These are phyloP conservation scores for Drosophila infuscata DNA, from an alignment of 2,888 invertebrate genomes.

Conservation along the genomic window DNA sequence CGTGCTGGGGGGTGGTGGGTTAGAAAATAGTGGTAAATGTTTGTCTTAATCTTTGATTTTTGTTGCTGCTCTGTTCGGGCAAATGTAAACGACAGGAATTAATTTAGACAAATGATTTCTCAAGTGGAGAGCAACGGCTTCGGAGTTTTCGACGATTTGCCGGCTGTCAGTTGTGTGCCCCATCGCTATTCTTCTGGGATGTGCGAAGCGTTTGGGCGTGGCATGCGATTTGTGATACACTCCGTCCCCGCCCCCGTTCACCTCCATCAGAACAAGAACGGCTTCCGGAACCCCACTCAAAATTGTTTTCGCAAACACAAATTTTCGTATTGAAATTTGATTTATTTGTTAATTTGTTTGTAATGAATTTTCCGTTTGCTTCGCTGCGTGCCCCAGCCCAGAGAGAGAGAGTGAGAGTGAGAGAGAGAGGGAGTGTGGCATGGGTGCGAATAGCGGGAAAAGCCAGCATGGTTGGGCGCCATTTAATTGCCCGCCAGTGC, in stretches of 20 bases:
- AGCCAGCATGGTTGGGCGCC: constrained; percentile 34
- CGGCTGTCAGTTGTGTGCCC: constrained; percentile 73
- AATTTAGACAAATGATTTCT: constrained; percentile 86
- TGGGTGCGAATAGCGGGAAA: constrained; percentile 20
- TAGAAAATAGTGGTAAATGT: constrained; percentile 78
- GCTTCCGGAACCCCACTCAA: constrained; percentile 63
- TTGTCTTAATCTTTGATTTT: constrained; percentile 86
- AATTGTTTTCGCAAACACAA: constrained; percentile 83
- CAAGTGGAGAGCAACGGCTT: constrained; percentile 70
- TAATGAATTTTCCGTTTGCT: constrained; percentile 83
- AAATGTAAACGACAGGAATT: constrained; percentile 86
- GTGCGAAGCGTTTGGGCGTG: constrained; percentile 70
- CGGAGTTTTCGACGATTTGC: constrained; percentile 72
- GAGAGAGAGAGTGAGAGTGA: background rate
- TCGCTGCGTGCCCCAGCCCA: constrained; percentile 52
- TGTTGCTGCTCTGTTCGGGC: constrained; percentile 63
- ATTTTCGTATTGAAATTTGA: constrained; percentile 85
- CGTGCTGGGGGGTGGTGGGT: constrained; percentile 44
- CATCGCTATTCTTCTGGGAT: constrained; percentile 27
- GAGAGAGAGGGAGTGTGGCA: background rate
- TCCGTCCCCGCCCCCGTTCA: background rate
- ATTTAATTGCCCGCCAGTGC: constrained; percentile 69
- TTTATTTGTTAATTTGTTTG: constrained; percentile 85
- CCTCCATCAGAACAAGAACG: background rate
- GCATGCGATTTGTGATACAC: constrained; percentile 56